Percentiles rank a stretch among this genome's conserved stretches.
phyloP scores from a whole-genome alignment of 2,888 invertebrate species.

The Patella depressa region DNA sequence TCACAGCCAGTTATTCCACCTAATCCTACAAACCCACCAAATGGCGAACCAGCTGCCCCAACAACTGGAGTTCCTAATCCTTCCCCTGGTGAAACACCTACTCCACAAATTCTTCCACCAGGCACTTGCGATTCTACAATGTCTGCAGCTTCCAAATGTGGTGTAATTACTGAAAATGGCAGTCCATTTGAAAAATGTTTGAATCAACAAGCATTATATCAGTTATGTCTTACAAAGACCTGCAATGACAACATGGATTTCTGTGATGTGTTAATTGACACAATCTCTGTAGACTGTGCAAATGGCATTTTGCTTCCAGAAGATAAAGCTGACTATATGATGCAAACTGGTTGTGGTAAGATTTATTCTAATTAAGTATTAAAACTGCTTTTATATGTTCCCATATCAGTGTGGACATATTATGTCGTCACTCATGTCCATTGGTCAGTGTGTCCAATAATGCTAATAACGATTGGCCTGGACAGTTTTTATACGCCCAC shows the following conservation, averaged over 20 bases:
- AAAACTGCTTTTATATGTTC: too few species aligned
- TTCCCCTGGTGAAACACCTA: neutral
- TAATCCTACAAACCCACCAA: neutral
- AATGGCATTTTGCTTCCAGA: too few species aligned
- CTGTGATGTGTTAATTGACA: neutral
- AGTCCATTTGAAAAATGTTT: neutral
- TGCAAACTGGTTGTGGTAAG: constrained; percentile 1
- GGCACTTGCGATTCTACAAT: neutral
- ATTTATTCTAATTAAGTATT: too few species aligned
- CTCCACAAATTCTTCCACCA: neutral
- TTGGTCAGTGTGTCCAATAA: too few species aligned
- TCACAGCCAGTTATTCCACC: neutral
- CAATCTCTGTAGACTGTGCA: too few species aligned
- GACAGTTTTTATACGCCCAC: too few species aligned
- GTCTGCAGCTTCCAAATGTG: neutral
- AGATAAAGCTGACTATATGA: neutral
- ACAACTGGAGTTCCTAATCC: constrained; percentile 4
- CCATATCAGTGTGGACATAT: too few species aligned
- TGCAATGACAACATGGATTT: neutral
- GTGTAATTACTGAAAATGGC: neutral
- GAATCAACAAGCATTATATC: neutral
- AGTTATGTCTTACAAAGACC: neutral
- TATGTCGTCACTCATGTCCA: too few species aligned
- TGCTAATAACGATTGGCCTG: too few species aligned
- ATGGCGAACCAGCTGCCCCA: neutral